These are phyloP conservation scores for Hemiprocne comata DNA, from an alignment of 2,113 vertebrate species.

Conservation along the genomic window DNA sequence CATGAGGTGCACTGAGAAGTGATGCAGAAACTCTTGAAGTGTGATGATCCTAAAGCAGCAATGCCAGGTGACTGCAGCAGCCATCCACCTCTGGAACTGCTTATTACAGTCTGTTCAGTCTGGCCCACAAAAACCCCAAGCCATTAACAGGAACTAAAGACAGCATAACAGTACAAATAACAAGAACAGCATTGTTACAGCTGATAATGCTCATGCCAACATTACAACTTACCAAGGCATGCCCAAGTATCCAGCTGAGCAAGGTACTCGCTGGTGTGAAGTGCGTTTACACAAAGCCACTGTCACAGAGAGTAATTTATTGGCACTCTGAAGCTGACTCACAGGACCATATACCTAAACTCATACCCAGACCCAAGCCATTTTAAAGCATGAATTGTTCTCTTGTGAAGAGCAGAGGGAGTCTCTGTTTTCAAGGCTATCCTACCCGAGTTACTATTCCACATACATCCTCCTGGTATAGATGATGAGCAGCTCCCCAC, in stretches of 20 bases:
- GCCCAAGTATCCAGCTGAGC: neutral
- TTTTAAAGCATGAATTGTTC: neutral
- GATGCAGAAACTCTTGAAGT: neutral
- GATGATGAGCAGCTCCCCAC: neutral
- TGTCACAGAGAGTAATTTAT: neutral
- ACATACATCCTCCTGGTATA: neutral
- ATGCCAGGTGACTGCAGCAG: neutral
- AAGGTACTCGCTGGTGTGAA: neutral
- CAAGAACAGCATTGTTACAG: neutral
- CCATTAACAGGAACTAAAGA: neutral
- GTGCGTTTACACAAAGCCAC: neutral
- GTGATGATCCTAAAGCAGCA: neutral
- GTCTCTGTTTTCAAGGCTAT: neutral
- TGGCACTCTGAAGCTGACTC: neutral
- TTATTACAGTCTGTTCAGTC: neutral
- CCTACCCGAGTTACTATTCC: neutral
- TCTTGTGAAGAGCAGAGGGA: neutral
- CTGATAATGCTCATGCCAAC: neutral
- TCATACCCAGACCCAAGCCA: fast-evolving
- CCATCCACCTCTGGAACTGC: neutral
- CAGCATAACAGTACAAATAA: neutral
- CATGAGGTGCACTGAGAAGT: fast-evolving
- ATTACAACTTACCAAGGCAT: neutral
- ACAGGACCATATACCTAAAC: neutral
- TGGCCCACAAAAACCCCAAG: neutral